phyloP scores from a whole-genome alignment of 2,113 vertebrate species.

The Erpornis zantholeuca region DNA sequence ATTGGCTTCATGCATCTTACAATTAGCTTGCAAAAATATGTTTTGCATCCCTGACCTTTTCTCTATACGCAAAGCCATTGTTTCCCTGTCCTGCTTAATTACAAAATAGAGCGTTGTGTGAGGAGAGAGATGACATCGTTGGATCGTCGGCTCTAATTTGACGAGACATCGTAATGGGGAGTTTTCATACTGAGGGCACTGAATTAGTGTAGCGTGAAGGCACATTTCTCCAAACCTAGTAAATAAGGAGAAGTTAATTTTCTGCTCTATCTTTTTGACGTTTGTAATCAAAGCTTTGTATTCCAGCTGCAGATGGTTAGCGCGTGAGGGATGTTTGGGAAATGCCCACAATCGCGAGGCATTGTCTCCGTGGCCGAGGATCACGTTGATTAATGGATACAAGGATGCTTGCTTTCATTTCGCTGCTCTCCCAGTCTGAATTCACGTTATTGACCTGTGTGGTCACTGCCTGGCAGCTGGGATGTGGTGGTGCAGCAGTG shows the following conservation, averaged over 20 bases:
- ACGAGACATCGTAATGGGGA: conserved; percentile 57
- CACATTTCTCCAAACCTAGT: conserved; percentile 53
- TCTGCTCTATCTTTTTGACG: conserved; percentile 72
- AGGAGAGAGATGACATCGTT: conserved; percentile 37
- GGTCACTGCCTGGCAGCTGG: neutral
- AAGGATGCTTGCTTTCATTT: neutral
- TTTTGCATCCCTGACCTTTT: conserved; percentile 58
- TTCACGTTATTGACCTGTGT: neutral
- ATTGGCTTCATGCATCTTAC: conserved; percentile 64
- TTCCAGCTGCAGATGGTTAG: conserved; percentile 63
- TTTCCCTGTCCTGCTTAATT: conserved; percentile 58
- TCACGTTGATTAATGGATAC: conserved; percentile 37
- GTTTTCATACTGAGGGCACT: conserved; percentile 64
- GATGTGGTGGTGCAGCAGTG: neutral
- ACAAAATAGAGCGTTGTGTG: conserved; percentile 25
- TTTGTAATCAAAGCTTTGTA: conserved; percentile 66
- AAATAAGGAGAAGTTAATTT: conserved; percentile 73
- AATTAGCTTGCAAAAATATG: conserved; percentile 54
- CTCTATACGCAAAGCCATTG: conserved; percentile 43
- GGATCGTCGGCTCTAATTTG: conserved; percentile 50
- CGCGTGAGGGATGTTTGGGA: conserved; percentile 44
- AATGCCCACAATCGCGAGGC: neutral
- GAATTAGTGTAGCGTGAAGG: conserved; percentile 60
- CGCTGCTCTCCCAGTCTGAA: neutral
- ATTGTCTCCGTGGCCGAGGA: neutral